A percentile compares a stretch with the other conserved stretches of the same genome.
phyloP scores from a whole-genome alignment of 2,797 vertebrate species.

The Hyperoplus immaculatus region DNA sequence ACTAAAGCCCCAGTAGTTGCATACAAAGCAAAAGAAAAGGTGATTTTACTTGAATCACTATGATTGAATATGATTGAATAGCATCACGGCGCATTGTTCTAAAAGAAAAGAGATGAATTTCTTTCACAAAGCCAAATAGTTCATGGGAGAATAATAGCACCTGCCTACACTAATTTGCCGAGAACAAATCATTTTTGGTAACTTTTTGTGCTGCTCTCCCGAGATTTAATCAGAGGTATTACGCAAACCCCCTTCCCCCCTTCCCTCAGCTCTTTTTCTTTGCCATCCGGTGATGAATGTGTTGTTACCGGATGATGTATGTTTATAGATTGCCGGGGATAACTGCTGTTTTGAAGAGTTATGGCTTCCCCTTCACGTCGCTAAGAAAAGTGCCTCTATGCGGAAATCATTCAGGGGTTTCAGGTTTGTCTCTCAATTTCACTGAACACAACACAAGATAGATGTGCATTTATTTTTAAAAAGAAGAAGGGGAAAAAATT shows the following conservation, averaged over 20 bases:
- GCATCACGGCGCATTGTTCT: slow-evolving; percentile 74
- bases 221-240: slow-evolving; percentile 87
- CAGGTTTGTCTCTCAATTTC: slow-evolving; percentile 69
- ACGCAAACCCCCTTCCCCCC: slow-evolving; percentile 71
- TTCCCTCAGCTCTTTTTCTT: slow-evolving; percentile 67
- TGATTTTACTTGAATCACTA: slow-evolving; percentile 70
- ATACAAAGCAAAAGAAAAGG: slow-evolving; percentile 69
- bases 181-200: slow-evolving; percentile 83
- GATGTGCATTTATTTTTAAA: slow-evolving; percentile 58
- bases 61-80: slow-evolving; percentile 69
- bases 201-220: slow-evolving; percentile 78
- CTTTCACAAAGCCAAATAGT: slow-evolving; percentile 70
- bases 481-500: slow-evolving; percentile 7
- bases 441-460: slow-evolving; percentile 58
- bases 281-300: slow-evolving; percentile 88
- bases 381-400: slow-evolving; percentile 78
- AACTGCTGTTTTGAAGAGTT: slow-evolving; percentile 88
- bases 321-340: slow-evolving; percentile 88
- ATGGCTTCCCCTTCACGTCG: slow-evolving; percentile 84
- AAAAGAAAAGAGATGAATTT: slow-evolving; percentile 67
- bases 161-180: slow-evolving; percentile 79
- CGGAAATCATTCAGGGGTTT: slow-evolving; percentile 83
- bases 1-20: slow-evolving; percentile 51
- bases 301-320: slow-evolving; percentile 88
- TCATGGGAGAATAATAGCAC: slow-evolving; percentile 79